These are phyloP conservation scores for Drosophila nr. perissopoda DNA, from an alignment of 2,888 invertebrate genomes.

Conservation along the genomic window DNA sequence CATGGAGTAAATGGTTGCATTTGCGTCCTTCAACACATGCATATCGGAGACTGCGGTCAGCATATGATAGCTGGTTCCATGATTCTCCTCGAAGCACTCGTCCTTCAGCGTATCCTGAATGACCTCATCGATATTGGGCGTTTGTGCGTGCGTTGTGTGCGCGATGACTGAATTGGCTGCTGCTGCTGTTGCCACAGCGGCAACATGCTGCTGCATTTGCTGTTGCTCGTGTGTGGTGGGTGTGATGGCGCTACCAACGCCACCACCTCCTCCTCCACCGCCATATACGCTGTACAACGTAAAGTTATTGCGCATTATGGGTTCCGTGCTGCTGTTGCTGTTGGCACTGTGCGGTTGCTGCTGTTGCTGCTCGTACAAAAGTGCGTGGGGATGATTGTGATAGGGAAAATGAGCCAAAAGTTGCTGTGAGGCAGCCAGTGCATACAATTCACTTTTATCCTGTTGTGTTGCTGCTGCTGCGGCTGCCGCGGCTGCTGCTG, in stretches of 20 bases:
- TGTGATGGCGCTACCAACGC: conserved; percentile 10
- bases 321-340: conserved; percentile 67
- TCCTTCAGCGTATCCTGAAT: conserved; percentile 85
- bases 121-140: conserved; percentile 84
- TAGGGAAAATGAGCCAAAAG: conserved; percentile 64
- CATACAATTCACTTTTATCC: conserved; percentile 62
- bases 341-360: conserved; percentile 39
- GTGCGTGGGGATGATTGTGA: conserved; percentile 49
- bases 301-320: conserved; percentile 82
- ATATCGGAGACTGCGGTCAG: conserved; percentile 81
- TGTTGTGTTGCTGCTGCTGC: conserved; percentile 50
- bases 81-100: conserved; percentile 83
- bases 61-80: conserved; percentile 82
- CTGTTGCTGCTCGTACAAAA: conserved; percentile 67
- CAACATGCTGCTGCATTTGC: conserved; percentile 66
- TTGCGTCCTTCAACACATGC: conserved; percentile 80
- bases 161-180: conserved; percentile 58
- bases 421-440: conserved; percentile 66
- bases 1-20: conserved; percentile 68
- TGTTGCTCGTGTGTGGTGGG: conserved; percentile 59
- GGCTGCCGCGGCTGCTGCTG: conserved; percentile 50
- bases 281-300: conserved; percentile 73
- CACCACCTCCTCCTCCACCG: conserved; percentile 45
- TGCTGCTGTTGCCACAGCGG: conserved; percentile 64
- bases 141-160: conserved; percentile 50